A percentile compares a stretch with the other conserved stretches of the same genome.
phyloP scores from a whole-genome alignment of 2,113 vertebrate genomes.

The Sterna hirundo region DNA sequence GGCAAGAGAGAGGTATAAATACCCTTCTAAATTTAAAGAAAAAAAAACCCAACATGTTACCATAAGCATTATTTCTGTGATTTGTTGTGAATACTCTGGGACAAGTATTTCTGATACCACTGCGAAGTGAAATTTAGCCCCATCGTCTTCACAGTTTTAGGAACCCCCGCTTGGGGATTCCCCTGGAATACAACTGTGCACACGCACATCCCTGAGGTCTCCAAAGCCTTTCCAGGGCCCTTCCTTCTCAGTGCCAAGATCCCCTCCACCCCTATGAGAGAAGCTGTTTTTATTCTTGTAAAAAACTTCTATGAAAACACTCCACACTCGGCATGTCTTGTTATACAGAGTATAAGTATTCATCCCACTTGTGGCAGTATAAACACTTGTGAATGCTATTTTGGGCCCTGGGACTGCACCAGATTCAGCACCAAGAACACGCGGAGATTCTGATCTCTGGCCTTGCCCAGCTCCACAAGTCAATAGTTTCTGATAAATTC shows the following conservation, averaged over 20 bases:
- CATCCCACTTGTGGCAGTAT: neutral
- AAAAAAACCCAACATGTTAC: no score
- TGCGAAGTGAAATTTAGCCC: neutral
- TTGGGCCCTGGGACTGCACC: rapidly evolving
- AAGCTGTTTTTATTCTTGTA: neutral
- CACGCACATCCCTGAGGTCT: neutral
- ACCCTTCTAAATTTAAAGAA: neutral
- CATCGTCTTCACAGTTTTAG: neutral
- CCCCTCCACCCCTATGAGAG: neutral
- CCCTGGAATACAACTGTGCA: rapidly evolving
- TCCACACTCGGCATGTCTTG: neutral
- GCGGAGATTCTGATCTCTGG: neutral
- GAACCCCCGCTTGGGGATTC: neutral
- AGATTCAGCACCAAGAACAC: neutral
- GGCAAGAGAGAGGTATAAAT: neutral
- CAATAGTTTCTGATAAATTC: neutral
- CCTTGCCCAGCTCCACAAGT: neutral
- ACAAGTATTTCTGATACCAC: neutral
- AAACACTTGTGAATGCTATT: neutral
- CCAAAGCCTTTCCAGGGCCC: neutral
- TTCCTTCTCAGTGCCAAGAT: neutral
- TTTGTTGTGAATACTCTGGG: neutral
- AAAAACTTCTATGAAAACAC: neutral
- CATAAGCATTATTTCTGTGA: neutral
- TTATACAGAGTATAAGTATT: neutral